Evolutionary conservation across 2,888 invertebrate species (phyloP).

Genomic region (Leuctra nigra): DNA sequence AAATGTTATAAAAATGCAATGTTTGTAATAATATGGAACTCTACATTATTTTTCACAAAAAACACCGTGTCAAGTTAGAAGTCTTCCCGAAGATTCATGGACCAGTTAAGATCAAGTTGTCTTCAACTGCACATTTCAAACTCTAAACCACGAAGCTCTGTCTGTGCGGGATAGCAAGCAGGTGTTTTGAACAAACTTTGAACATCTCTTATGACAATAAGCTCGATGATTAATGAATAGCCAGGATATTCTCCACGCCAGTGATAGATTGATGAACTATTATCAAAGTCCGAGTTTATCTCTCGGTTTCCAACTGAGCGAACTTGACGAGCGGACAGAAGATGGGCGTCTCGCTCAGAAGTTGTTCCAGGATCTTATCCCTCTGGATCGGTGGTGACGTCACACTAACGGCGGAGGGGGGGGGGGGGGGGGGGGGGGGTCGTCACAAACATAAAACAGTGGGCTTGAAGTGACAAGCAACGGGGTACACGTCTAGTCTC

Average conservation of each 20-base stretch:
- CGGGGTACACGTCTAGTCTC: too few species aligned
- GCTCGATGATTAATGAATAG: constrained; percentile 9
- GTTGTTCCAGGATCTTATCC: background rate
- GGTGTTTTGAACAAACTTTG: constrained; percentile 5
- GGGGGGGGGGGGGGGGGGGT: too few species aligned
- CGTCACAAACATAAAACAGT: too few species aligned
- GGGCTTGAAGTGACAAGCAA: too few species aligned
- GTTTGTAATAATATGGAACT: too few species aligned
- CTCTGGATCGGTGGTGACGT: background rate
- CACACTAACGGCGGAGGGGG: too few species aligned
- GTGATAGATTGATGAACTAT: constrained; percentile 15
- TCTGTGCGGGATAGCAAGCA: background rate
- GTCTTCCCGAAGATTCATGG: constrained; percentile 7
- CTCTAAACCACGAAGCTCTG: background rate
- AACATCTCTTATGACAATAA: background rate
- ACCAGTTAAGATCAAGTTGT: constrained; percentile 11
- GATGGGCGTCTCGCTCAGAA: too few species aligned
- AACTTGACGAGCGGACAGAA: background rate
- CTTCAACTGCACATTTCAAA: too few species aligned
- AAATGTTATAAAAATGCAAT: too few species aligned
- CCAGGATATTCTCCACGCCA: background rate
- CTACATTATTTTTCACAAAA: too few species aligned
- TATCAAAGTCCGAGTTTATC: constrained; percentile 1
- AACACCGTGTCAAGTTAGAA: too few species aligned
- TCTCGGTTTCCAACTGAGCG: constrained; percentile 3